Conservation (phyloP, 2,113 vertebrate species). For the Spheniscus mendiculus region DNA sequence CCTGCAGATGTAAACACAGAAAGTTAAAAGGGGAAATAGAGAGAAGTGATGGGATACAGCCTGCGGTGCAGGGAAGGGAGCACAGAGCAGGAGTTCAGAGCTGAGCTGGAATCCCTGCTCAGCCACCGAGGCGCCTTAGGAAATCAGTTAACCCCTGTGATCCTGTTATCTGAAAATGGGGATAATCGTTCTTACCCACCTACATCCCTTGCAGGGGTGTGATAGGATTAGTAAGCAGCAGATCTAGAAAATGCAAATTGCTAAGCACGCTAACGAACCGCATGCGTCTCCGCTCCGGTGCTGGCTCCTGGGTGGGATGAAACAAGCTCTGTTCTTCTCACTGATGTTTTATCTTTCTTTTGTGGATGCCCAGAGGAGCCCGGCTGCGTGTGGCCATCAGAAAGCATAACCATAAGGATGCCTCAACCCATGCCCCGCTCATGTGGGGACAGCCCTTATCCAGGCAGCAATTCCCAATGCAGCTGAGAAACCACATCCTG, state of each 20-base stretch:
- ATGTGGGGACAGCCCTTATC: not conserved
- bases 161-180: not conserved
- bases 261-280: not conserved
- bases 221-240: not conserved
- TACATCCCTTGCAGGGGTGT: not conserved
- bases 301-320: not conserved
- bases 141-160: not conserved
- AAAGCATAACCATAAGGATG: not conserved
- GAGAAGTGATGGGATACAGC: not conserved
- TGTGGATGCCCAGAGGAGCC: not conserved
- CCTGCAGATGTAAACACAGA: not conserved
- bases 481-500: not conserved
- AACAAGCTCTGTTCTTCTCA: not conserved
- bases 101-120: not conserved
- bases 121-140: not conserved
- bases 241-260: not conserved
- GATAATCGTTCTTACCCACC: not conserved
- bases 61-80: not conserved
- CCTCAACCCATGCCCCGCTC: not conserved
- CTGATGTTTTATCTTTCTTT: not conserved
- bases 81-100: not conserved
- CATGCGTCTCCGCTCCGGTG: rapidly evolving
- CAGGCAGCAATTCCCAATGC: not conserved
- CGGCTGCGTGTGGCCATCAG: rapidly evolving
- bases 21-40: not conserved